Conservation (phyloP, 1,140 invertebrate species). For the Rhizoglyphus robini region DNA sequence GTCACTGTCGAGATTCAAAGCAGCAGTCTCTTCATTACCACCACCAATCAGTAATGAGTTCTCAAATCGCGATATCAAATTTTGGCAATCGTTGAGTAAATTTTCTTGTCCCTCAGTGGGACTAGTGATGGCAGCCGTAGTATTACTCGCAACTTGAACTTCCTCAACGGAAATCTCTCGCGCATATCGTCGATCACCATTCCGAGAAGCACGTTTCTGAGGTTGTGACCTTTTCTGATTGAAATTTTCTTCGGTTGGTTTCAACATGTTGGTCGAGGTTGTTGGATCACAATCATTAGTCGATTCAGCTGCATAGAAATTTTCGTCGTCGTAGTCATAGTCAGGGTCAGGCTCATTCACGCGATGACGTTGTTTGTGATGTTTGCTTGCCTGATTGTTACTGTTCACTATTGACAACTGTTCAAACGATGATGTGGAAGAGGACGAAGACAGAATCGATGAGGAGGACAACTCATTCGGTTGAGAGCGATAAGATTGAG, state of each 20-base stretch:
- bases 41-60: background rate
- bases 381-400: background rate
- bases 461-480: background rate
- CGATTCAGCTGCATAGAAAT: background rate
- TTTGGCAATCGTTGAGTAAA: slow-evolving; percentile 3
- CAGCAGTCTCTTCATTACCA: background rate
- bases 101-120: background rate
- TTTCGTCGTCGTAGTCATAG: background rate
- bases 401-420: slow-evolving; percentile 2
- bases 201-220: background rate
- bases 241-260: background rate
- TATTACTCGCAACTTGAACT: background rate
- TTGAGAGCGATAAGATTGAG: background rate
- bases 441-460: background rate
- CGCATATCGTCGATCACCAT: slow-evolving; percentile 15
- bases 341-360: slow-evolving; percentile 1
- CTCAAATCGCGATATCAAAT: background rate
- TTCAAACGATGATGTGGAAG: background rate
- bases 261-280: background rate
- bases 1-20: background rate
- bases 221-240: background rate
- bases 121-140: background rate
- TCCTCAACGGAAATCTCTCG: slow-evolving; percentile 5
- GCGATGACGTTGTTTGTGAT: background rate
- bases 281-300: background rate